phyloP scores from a whole-genome alignment of 2,113 vertebrate genomes.

The Hydropotes inermis region DNA sequence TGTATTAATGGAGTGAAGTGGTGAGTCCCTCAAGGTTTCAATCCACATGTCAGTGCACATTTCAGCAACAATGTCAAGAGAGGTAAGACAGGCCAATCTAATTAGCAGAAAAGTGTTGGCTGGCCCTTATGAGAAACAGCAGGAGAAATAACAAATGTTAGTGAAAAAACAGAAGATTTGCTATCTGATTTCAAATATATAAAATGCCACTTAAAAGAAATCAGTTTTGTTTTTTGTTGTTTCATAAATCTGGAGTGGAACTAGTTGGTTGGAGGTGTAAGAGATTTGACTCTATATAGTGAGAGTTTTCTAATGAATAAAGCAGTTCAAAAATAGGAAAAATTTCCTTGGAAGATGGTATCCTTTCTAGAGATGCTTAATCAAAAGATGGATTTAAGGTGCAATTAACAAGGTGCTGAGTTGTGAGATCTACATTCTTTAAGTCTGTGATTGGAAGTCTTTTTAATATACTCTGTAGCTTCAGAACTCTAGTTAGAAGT shows the following conservation, averaged over 20 bases:
- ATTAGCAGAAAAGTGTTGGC: neutral
- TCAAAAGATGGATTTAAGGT: neutral
- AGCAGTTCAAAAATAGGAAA: neutral
- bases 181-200: neutral
- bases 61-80: accelerated
- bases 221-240: neutral
- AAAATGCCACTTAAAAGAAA: neutral
- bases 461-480: accelerated
- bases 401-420: neutral
- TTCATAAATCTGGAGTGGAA: neutral
- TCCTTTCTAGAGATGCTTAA: neutral
- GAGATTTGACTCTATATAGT: neutral
- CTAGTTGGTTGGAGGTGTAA: neutral
- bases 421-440: neutral
- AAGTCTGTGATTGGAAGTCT: neutral
- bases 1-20: neutral
- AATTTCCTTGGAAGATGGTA: neutral
- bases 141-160: neutral
- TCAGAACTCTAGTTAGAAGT: neutral
- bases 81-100: neutral
- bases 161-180: neutral
- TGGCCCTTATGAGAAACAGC: neutral
- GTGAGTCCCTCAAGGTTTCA: neutral
- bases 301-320: neutral
- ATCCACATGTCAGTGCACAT: neutral